These are phyloP conservation scores for Papilio polytes DNA, from an alignment of 1,140 invertebrate genomes.

Conservation along the genomic window DNA sequence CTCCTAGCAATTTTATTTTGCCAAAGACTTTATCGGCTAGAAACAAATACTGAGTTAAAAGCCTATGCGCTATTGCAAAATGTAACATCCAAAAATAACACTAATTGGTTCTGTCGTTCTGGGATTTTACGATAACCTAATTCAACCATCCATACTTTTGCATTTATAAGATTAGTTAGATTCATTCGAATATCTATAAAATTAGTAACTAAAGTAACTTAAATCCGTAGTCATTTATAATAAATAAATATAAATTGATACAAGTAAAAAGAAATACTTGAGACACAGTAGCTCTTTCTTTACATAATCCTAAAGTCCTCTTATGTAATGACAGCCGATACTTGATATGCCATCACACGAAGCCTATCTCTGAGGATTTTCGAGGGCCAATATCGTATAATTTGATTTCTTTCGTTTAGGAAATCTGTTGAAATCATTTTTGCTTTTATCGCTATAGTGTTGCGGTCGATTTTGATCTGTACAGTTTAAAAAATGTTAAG, in stretches of 20 bases:
- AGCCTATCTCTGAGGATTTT: conserved; percentile 40
- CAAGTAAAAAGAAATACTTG: conserved; percentile 11
- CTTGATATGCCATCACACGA: conserved; percentile 40
- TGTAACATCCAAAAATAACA: too few relatives aligned
- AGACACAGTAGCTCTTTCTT: conserved; percentile 34
- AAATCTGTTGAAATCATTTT: conserved; percentile 40
- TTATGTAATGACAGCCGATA: conserved; percentile 36
- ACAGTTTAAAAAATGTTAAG: conserved; percentile 6
- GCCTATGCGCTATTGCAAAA: too few relatives aligned
- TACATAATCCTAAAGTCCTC: conserved; percentile 38
- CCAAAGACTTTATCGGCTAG: neutral
- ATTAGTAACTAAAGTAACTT: neutral
- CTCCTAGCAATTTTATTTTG: neutral
- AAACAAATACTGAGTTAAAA: too few relatives aligned
- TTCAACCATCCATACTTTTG: too few relatives aligned
- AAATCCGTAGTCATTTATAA: neutral
- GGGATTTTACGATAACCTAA: too few relatives aligned
- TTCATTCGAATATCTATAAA: too few relatives aligned
- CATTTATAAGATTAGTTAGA: too few relatives aligned
- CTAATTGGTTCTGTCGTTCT: too few relatives aligned
- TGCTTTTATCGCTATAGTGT: conserved; percentile 26
- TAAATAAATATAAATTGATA: conserved; percentile 1
- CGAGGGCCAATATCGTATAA: conserved; percentile 39
- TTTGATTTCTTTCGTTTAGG: conserved; percentile 40
- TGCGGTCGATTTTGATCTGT: neutral